phyloP scores from a whole-genome alignment of 2,888 invertebrate genomes.

The Agrilus biguttatus region DNA sequence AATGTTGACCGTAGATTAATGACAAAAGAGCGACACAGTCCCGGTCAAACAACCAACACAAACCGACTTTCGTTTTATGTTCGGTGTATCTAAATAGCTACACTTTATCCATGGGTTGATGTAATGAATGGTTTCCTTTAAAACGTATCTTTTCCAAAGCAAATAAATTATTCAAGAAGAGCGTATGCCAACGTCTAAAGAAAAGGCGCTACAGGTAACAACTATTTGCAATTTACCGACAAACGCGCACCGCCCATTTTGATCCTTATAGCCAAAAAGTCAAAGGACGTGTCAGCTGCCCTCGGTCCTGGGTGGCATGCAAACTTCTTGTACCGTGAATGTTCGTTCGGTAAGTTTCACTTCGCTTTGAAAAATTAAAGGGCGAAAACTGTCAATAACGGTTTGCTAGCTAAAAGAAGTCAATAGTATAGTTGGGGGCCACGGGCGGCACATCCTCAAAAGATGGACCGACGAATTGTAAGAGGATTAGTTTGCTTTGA shows the following conservation, averaged over 20 bases:
- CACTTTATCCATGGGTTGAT: too few species aligned
- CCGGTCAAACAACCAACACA: too few species aligned
- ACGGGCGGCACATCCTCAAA: slow-evolving; percentile 7
- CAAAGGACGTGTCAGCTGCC: slow-evolving; percentile 9
- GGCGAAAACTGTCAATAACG: too few species aligned
- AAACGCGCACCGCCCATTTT: slow-evolving; percentile 13
- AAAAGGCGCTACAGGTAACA: slow-evolving; percentile 14
- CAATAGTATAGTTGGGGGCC: slow-evolving; percentile 2
- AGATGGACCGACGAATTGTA: slow-evolving; percentile 9
- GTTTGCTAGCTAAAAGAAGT: slow-evolving; percentile 4
- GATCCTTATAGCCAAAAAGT: slow-evolving; percentile 10
- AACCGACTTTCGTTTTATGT: too few species aligned
- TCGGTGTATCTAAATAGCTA: too few species aligned
- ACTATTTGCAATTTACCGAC: slow-evolving; percentile 12
- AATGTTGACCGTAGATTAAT: too few species aligned
- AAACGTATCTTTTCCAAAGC: slow-evolving; percentile 8
- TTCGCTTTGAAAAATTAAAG: slow-evolving; percentile 3
- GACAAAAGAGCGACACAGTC: too few species aligned
- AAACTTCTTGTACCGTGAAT: slow-evolving; percentile 3
- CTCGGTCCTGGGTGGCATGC: slow-evolving; percentile 9
- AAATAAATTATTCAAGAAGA: slow-evolving; percentile 14
- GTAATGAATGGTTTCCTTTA: slow-evolving; percentile 3
- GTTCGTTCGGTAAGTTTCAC: slow-evolving; percentile 5
- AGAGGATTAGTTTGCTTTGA: slow-evolving; percentile 32
- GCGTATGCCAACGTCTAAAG: slow-evolving; percentile 13